A percentile compares a stretch with the other conserved stretches of the same genome.
phyloP scores from a whole-genome alignment of 2,888 invertebrate species.

The Graphium colonna region DNA sequence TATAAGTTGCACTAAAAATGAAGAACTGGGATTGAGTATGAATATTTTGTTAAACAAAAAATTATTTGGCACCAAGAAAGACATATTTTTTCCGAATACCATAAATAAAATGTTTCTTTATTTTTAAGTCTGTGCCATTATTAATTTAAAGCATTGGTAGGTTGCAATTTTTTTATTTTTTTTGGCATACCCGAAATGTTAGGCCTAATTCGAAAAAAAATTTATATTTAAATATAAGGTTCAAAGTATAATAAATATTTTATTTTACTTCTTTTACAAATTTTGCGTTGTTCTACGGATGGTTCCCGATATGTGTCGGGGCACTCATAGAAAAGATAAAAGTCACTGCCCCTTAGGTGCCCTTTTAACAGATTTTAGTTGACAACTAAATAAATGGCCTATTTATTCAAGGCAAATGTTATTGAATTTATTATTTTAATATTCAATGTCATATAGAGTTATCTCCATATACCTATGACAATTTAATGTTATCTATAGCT shows the following conservation, averaged over 20 bases:
- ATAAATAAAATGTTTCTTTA: slow-evolving; percentile 28
- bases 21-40: neutral
- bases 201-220: slow-evolving; percentile 6
- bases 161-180: slow-evolving; percentile 4
- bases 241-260: neutral
- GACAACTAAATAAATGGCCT: neutral
- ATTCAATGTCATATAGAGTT: too few relatives aligned
- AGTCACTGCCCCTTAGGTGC: slow-evolving; percentile 7
- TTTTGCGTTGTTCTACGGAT: neutral
- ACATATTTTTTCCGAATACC: neutral
- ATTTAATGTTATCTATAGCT: too few relatives aligned
- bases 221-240: slow-evolving; percentile 17
- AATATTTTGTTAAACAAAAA: neutral
- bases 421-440: too few relatives aligned
- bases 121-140: slow-evolving; percentile 50
- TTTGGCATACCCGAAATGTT: neutral
- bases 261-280: neutral
- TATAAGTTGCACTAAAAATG: slow-evolving; percentile 4
- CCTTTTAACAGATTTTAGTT: slow-evolving; percentile 5
- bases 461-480: too few relatives aligned
- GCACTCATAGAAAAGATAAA: neutral
- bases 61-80: slow-evolving; percentile 12
- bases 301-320: neutral
- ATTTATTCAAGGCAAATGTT: neutral
- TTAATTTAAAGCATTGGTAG: slow-evolving; percentile 21